phyloP scores from a whole-genome alignment of 2,888 invertebrate species.

The Sarcophaga subvicina region DNA sequence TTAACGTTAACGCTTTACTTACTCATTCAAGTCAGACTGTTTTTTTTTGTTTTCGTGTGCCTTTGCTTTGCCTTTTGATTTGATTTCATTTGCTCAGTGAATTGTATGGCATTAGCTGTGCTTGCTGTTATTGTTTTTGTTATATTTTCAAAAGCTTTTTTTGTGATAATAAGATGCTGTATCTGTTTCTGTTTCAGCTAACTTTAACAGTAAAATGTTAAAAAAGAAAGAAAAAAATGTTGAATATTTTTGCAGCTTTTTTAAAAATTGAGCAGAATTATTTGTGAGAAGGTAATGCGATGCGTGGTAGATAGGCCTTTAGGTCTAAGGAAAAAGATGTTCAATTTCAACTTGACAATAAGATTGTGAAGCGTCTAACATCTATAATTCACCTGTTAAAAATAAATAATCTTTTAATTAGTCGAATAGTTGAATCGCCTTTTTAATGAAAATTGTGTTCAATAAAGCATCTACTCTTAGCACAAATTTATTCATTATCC shows the following conservation, averaged over 20 bases:
- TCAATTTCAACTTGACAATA: too few relatives aligned
- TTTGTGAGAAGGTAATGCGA: too few relatives aligned
- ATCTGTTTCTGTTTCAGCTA: conserved; percentile 6
- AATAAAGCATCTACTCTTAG: too few relatives aligned
- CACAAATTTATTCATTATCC: too few relatives aligned
- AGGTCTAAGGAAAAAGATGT: too few relatives aligned
- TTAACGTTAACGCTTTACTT: conserved; percentile 65
- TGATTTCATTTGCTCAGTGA: conserved; percentile 30
- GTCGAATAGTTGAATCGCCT: too few relatives aligned
- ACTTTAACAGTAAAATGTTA: background rate
- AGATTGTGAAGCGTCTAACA: too few relatives aligned
- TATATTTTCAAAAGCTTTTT: conserved; percentile 28
- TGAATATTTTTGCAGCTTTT: background rate
- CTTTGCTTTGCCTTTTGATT: background rate
- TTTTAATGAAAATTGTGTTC: too few relatives aligned
- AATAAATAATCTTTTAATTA: too few relatives aligned
- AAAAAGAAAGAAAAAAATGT: background rate
- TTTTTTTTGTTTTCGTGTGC: background rate
- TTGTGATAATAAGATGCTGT: conserved; percentile 45
- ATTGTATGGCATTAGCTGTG: background rate
- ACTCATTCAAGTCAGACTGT: conserved; percentile 6
- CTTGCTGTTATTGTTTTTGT: background rate
- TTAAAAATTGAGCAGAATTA: too few relatives aligned
- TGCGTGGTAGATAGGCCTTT: too few relatives aligned
- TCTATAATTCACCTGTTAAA: too few relatives aligned